Percentiles rank a stretch among this genome's conserved stretches.
Conservation (phyloP, 2,888 invertebrate species). For the Chironomus riparius region DNA sequence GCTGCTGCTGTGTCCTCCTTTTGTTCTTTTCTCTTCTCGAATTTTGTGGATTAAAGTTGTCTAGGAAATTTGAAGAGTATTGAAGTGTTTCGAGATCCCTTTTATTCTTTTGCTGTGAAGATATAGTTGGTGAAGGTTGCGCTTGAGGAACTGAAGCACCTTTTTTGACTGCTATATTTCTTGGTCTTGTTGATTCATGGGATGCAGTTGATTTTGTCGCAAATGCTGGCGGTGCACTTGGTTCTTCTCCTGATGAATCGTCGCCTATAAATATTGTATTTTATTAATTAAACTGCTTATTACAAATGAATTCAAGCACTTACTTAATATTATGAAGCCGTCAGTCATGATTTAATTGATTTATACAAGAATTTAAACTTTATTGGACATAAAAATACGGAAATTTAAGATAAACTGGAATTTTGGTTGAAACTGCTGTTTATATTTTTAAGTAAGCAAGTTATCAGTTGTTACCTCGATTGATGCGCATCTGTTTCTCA, state of each 20-base stretch:
- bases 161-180: slow-evolving; percentile 4
- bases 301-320: neutral
- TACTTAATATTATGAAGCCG: neutral
- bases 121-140: neutral
- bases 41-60: neutral
- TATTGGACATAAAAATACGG: no score
- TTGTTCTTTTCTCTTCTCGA: slow-evolving; percentile 12
- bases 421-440: neutral
- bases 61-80: neutral
- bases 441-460: no score
- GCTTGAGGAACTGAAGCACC: neutral
- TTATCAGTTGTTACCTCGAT: no score
- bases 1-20: neutral
- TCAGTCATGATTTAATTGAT: no score
- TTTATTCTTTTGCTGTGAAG: neutral
- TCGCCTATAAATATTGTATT: neutral
- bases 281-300: neutral
- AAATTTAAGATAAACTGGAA: no score
- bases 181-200: neutral
- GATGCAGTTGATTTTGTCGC: neutral
- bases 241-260: neutral
- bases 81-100: neutral
- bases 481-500: no score
- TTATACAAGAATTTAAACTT: no score
- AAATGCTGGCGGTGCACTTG: neutral